Base-by-base conservation (phyloP, 2,797 vertebrate genomes). In the Urocyon cinereoargenteus region DNA sequence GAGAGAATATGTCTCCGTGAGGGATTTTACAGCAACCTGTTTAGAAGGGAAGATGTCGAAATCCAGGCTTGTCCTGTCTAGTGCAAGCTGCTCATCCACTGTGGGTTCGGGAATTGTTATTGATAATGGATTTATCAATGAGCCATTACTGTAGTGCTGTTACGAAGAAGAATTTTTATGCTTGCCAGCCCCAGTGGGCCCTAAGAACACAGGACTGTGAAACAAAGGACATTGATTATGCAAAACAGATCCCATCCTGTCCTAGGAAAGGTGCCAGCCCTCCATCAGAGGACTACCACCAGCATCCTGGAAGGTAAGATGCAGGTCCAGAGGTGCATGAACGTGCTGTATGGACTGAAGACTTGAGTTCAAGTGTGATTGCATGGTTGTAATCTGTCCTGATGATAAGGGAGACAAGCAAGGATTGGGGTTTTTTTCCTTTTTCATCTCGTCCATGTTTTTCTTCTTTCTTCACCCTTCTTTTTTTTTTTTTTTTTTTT, bases 391-490 rank as follows among this genome's bases (percentile, higher is more conserved):
- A 64, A 87, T 55, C 22, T 8, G 22, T 66, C 81, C 31, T 12
- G 36, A 92, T 28, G 77, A 89, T 2, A 45, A 88, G 84, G 77
- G 55, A 96, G 64, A 59, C 78, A 90, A 97, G 87, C 72, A 85
- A 31, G 22, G 79, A 61, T 89, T 40, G 95, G 61, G 87, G 15
- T 34, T 36, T 91, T 91, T 94, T 95, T 72, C 77, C 82, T 36
- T 96, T 98, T 96, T 96, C 77, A 96, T 97, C 94, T 92, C 86
- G 57, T 68, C 77, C 55, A 57, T 91, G 53, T 93, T 81, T 96
- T 94, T 91, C 81, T 85, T 68, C 49, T 49, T 91, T 85, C 83
- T 73, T 84, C 51, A 40, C 19, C 40, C 4, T 40, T 40, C 6
- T 40, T 40, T 40, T 7, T 40, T 40, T 40, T 40, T 40, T 40